phyloP scores from a whole-genome alignment of 2,113 vertebrate species.

The Hyperopisus bebe region DNA sequence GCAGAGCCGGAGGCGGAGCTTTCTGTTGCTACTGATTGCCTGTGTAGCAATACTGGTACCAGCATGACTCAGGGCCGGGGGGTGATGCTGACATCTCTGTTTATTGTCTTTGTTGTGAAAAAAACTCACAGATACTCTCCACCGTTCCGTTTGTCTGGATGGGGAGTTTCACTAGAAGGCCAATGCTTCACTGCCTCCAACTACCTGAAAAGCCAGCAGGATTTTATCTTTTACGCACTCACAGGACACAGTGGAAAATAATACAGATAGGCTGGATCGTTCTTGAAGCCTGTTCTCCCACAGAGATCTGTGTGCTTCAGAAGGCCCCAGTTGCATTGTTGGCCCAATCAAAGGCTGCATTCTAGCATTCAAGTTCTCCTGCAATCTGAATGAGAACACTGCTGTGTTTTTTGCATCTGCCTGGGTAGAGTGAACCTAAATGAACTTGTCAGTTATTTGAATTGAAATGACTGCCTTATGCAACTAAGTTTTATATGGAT shows the following conservation, averaged over 20 bases:
- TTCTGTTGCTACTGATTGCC: conserved; percentile 50
- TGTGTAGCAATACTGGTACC: conserved; percentile 40
- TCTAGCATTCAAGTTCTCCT: background rate
- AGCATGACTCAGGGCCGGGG: conserved; percentile 36
- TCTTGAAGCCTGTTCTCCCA: conserved; percentile 29
- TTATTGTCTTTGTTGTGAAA: conserved; percentile 44
- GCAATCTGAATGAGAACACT: background rate
- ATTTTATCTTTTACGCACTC: conserved; percentile 54
- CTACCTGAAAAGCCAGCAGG: conserved; percentile 42
- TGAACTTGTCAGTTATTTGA: background rate
- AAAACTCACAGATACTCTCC: conserved; percentile 30
- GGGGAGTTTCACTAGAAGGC: conserved; percentile 47
- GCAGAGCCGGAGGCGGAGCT: conserved; percentile 42
- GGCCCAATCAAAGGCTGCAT: background rate
- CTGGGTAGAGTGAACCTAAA: background rate
- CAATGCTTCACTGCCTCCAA: conserved; percentile 42
- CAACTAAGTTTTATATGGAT: background rate
- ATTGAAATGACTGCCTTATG: background rate
- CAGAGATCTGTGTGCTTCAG: conserved; percentile 22
- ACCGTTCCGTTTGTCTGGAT: conserved; percentile 32
- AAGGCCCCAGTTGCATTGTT: background rate
- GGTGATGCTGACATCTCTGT: conserved; percentile 37
- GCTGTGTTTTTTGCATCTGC: conserved; percentile 3
- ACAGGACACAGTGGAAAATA: conserved; percentile 47
- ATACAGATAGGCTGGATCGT: conserved; percentile 49